phyloP scores from a whole-genome alignment of 2,113 vertebrate species.

The Mastomys natalensis region DNA sequence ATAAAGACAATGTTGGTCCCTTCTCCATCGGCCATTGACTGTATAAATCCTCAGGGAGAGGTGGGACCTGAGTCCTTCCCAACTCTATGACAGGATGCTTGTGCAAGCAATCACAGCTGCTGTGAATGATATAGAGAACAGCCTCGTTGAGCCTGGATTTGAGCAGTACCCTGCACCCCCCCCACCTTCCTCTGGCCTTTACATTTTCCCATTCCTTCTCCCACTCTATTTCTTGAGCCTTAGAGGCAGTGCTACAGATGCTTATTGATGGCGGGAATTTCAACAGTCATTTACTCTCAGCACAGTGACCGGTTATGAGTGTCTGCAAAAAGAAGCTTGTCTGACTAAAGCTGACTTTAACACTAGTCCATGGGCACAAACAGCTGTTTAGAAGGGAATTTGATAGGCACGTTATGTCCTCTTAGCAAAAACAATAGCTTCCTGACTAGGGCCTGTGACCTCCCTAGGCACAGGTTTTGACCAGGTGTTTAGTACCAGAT shows the following conservation, averaged over 20 bases:
- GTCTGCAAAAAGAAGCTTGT: background rate
- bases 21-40: background rate
- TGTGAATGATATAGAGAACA: background rate
- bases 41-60: background rate
- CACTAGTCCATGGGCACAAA: too few relatives aligned
- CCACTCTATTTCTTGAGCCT: background rate
- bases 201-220: too few relatives aligned
- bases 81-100: background rate
- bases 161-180: rapidly evolving
- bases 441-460: background rate
- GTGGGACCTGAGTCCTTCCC: background rate
- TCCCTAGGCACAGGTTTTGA: background rate
- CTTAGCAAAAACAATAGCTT: background rate
- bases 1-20: too few relatives aligned
- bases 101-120: background rate
- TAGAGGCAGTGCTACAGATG: background rate
- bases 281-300: background rate
- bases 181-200: too few relatives aligned
- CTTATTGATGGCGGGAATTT: background rate
- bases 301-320: background rate
- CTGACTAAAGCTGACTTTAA: background rate
- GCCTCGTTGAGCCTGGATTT: background rate
- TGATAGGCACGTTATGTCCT: background rate
- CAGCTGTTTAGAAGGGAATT: background rate
- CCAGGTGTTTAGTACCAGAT: too few relatives aligned